Evolutionary conservation across 2,797 vertebrate species (phyloP).

Genomic region (Dendrocincla tyrannina): DNA sequence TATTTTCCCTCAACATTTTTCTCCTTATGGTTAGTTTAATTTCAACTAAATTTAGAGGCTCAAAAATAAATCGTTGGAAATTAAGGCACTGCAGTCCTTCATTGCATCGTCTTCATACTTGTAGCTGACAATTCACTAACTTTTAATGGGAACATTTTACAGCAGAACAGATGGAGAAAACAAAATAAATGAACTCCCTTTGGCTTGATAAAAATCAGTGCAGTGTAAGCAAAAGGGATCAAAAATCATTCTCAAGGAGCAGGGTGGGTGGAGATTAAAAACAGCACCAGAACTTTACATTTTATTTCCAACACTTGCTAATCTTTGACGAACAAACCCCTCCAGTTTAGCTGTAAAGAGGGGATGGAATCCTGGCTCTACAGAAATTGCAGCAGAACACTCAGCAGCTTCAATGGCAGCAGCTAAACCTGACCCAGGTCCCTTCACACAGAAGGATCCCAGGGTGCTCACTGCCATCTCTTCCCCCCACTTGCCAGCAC

Average conservation of each 20-base stretch:
- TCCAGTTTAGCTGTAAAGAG: background rate
- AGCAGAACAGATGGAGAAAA: conserved; percentile 62
- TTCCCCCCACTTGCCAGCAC: background rate
- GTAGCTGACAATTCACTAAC: conserved; percentile 60
- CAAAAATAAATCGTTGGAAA: conserved; percentile 63
- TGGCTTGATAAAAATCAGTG: conserved; percentile 56
- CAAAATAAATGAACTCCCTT: conserved; percentile 66
- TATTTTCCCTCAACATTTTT: conserved; percentile 10
- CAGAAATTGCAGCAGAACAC: background rate
- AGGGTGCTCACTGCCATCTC: background rate
- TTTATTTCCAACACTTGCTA: background rate
- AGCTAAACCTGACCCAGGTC: background rate
- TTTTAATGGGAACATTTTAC: conserved; percentile 67
- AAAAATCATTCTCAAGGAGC: conserved; percentile 51
- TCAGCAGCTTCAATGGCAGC: background rate
- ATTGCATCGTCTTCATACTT: conserved; percentile 38
- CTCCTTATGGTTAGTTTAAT: conserved; percentile 30
- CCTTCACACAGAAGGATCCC: background rate
- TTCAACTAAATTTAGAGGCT: conserved; percentile 33
- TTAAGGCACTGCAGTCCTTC: conserved; percentile 49
- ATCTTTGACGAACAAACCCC: background rate
- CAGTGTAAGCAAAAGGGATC: conserved; percentile 60
- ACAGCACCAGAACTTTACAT: conserved; percentile 5
- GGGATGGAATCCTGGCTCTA: background rate
- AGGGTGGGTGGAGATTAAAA: background rate